phyloP scores from a whole-genome alignment of 2,888 invertebrate genomes.

The Synergus japonicus region DNA sequence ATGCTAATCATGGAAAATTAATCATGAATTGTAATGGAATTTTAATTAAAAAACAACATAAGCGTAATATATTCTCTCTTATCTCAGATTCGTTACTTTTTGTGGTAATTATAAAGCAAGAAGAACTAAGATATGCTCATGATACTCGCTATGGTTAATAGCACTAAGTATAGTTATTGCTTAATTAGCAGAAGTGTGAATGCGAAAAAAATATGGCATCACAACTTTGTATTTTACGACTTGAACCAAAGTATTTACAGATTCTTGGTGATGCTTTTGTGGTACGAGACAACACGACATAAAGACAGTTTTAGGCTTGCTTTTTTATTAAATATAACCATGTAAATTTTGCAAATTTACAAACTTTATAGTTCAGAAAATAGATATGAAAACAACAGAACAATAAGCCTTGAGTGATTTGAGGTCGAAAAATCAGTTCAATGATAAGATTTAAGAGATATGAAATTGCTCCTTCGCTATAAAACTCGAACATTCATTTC shows the following conservation, averaged over 20 bases:
- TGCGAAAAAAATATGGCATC: neutral
- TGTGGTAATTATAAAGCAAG: neutral
- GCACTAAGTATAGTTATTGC: neutral
- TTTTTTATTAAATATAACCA: constrained; percentile 26
- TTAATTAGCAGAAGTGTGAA: neutral
- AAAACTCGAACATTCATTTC: neutral
- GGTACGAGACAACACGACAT: constrained; percentile 1
- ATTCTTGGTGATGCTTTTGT: constrained; percentile 5
- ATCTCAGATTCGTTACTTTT: neutral
- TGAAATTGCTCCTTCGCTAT: neutral
- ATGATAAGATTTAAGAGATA: constrained; percentile 1
- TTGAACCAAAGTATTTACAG: neutral
- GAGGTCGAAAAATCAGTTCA: constrained; percentile 4
- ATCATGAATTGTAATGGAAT: neutral
- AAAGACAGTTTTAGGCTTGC: constrained; percentile 1
- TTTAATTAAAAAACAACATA: neutral
- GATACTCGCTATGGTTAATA: neutral
- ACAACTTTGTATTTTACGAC: neutral
- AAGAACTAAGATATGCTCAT: neutral
- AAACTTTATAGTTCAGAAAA: neutral
- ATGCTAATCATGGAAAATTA: neutral
- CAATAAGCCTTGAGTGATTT: neutral
- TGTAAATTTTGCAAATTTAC: neutral
- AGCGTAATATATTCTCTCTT: neutral
- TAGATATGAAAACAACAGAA: neutral